Evolutionary conservation across 2,888 invertebrate genomes (phyloP).

Genomic region (Agrotis exclamationis): DNA sequence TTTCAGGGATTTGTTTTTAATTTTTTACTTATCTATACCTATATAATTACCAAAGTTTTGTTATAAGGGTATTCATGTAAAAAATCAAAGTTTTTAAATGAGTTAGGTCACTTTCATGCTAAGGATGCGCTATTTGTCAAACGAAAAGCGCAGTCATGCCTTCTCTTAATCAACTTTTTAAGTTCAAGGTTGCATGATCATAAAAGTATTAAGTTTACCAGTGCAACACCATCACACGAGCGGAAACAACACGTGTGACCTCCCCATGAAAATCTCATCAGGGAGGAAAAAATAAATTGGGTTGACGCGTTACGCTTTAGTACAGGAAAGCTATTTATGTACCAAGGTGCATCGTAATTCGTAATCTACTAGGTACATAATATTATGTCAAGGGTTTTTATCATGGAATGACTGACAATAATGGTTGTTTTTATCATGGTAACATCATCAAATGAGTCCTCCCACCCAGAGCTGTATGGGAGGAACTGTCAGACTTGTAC

Average conservation of each 20-base stretch:
- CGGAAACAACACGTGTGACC: conserved; percentile 3
- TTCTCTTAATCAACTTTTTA: background rate
- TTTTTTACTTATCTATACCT: too few species aligned
- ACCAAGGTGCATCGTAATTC: background rate
- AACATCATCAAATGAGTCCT: too few species aligned
- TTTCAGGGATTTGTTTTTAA: too few species aligned
- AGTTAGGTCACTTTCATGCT: too few species aligned
- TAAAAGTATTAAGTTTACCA: background rate
- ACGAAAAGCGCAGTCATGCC: background rate
- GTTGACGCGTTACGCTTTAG: background rate
- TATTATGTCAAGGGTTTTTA: too few species aligned
- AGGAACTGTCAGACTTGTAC: too few species aligned
- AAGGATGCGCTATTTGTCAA: background rate
- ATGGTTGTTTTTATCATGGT: too few species aligned
- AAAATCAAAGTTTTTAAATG: too few species aligned
- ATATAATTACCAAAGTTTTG: too few species aligned
- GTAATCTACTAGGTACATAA: background rate
- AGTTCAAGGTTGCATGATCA: background rate
- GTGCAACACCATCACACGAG: conserved; percentile 3
- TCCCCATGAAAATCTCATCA: conserved; percentile 9
- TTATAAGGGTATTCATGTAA: too few species aligned
- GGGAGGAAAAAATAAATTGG: conserved; percentile 13
- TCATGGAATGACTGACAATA: too few species aligned
- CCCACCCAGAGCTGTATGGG: too few species aligned
- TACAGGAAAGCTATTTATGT: background rate